Evolutionary conservation across 2,797 vertebrate species (phyloP), one percentile per base, ranked within the genome.

Genomic region (Enteromius trimaculatus): DNA sequence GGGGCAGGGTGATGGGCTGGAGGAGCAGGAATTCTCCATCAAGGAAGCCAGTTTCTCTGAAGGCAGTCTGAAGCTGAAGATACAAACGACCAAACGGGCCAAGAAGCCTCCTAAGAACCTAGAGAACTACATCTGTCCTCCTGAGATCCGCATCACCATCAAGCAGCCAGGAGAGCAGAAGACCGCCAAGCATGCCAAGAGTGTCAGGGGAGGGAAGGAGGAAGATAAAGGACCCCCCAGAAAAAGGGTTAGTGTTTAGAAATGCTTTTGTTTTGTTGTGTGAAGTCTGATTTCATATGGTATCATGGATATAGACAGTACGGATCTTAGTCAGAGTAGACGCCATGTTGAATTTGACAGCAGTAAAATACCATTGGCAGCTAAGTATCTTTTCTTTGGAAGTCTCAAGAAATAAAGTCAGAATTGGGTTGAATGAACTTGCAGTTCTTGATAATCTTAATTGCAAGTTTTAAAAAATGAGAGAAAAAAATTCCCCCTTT

Each of bases 91-190:
- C 80, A 99, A 99, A 91, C 94, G 98, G 91, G 96, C 97, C 0
- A 99, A 99, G 94, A 99, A 99, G 92, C 98, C 97, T 89, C 98
- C 98, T 70, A 99, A 98, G 92, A 98, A 95, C 91, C 93, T 99
- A 93, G 98, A 99, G 95, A 99, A 99, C 96, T 99, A 99, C 91
- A 99, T 99, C 90, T 99, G 98, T 88, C 98, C 97, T 60, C 98
- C 98, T 0, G 98, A 98, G 95, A 98, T 99, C 93, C 97, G 98
- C 92, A 98, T 99, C 93, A 99, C 97, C 91, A 98, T 98, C 92
- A 97, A 97, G 89, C 97, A 98, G 85, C 95, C 96, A 16, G 95
- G 96, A 39, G 97, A 97, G 84, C 97, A 97, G 89, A 93, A 96
- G 91, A 69, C 94, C 92, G 88, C 96, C 88, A 94, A 95, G 92